These are phyloP conservation scores for Spinus olivaceus DNA, from an alignment of 2,797 vertebrate genomes.

Conservation along the genomic window DNA sequence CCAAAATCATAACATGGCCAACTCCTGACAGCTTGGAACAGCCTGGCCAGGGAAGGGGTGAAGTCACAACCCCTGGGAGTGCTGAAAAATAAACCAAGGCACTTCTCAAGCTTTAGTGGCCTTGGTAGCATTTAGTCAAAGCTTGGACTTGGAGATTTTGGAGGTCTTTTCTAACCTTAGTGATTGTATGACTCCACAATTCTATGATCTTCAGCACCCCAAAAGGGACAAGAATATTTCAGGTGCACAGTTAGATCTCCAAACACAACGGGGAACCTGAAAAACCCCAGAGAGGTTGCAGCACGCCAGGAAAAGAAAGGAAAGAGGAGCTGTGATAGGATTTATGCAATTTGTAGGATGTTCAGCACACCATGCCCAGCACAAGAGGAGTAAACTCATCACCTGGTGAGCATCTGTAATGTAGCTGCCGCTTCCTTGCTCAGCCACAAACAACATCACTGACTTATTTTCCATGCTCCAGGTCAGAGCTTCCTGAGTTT, in stretches of 20 bases:
- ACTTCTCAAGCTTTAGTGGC: neutral
- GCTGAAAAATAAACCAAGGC: neutral
- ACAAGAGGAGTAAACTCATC: neutral
- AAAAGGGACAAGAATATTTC: neutral
- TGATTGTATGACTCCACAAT: neutral
- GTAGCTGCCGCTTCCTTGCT: neutral
- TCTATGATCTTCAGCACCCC: neutral
- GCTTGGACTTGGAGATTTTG: neutral
- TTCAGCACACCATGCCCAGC: neutral
- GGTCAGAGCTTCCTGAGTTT: neutral
- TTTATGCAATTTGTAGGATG: neutral
- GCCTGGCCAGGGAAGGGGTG: neutral
- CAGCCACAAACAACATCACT: neutral
- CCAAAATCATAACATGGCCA: neutral
- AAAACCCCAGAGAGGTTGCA: neutral
- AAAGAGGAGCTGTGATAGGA: neutral
- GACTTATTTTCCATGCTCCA: neutral
- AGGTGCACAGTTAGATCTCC: neutral
- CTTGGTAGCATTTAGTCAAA: neutral
- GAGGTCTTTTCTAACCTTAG: neutral
- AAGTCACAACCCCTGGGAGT: neutral
- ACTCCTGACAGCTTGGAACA: neutral
- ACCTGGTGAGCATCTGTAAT: neutral
- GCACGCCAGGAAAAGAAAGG: neutral
- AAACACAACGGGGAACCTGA: rapidly evolving